phyloP scores from a whole-genome alignment of 2,888 invertebrate genomes.

The Zygaena filipendulae region DNA sequence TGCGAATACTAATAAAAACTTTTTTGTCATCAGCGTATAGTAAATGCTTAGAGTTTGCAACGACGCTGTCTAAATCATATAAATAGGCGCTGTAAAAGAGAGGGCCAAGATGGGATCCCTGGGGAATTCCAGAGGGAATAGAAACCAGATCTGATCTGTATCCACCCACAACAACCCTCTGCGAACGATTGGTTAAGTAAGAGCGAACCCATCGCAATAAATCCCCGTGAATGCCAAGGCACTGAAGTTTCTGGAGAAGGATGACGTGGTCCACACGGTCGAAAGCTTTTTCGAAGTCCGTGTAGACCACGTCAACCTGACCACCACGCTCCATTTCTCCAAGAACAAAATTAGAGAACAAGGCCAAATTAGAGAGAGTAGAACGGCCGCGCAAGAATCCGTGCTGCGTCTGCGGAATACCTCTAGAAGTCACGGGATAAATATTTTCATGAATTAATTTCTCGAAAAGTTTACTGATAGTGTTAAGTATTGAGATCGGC shows the following conservation, averaged over 20 bases:
- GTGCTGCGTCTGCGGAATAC: constrained; percentile 6
- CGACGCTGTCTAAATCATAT: constrained; percentile 1
- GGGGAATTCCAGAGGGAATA: too few species aligned
- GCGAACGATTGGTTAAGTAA: constrained; percentile 6
- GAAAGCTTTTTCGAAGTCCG: too few species aligned
- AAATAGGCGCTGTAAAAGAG: too few species aligned
- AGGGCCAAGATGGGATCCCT: too few species aligned
- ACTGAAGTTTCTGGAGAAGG: too few species aligned
- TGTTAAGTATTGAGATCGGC: constrained; percentile 7
- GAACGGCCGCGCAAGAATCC: constrained; percentile 6
- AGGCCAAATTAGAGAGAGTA: constrained; percentile 3
- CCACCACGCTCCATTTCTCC: too few species aligned
- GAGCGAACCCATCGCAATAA: constrained; percentile 6
- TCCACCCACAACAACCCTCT: constrained; percentile 6
- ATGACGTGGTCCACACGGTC: too few species aligned
- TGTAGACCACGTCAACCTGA: too few species aligned
- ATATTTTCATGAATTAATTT: constrained; percentile 1
- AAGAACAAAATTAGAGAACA: too few species aligned
- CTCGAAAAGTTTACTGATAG: constrained; percentile 7
- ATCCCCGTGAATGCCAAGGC: too few species aligned
- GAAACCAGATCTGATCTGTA: constrained; percentile 3
- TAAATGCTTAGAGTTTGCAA: constrained; percentile 1
- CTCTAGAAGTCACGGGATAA: not conserved
- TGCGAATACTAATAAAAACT: too few species aligned
- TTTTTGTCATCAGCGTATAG: too few species aligned